Base-by-base conservation (phyloP, 2,797 vertebrate species). In the Halcyon leucocephala region DNA sequence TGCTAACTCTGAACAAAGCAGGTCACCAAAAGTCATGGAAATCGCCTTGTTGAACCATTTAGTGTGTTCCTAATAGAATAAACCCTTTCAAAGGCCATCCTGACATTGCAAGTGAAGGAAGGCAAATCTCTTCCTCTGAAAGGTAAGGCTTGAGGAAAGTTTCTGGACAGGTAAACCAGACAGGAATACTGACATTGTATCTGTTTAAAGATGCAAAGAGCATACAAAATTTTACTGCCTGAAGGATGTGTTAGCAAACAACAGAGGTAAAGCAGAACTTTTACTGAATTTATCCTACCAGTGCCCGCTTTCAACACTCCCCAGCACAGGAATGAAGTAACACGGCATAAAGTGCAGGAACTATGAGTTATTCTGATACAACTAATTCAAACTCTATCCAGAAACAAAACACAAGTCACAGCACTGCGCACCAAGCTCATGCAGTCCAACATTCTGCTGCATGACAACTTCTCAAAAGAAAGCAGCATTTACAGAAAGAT, bases 1-100 rank as follows among this genome's bases (percentile, higher is more conserved):
- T 13, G 41, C 46, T 35, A 84, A 78, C 65, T 70, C 70, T 62
- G n/a, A 76, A 62, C 61, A 90, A 78, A 84, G 80, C 72, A 79
- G 61, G 86, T 52, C 86, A 90, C 49, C 64, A 71, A 39, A 46
- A 55, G 37, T 58, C 46, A 41, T 49, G 62, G 54, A 42, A 58
- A 54, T 55, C 39, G 39, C 60, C 65, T 66, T 17, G 6, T 1
- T 42, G 70, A 92, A 41, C 54, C 61, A 81, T 48, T n/a, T 8
- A 10, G 12, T 4, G 35, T 14, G 12, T 22, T 86, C 65, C 70
- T 92, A 82, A 44, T 51, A 72, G 92, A 90, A 94, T 42, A 90
- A 95, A 81, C 44, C 77, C 58, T 79, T 52, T 28, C 64, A 58
- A 60, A 77, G 58, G 67, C 60, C 28, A 14, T 42, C 55, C 48